Evolutionary conservation across 2,113 vertebrate species (phyloP).

Genomic region (Psilopogon haemacephalus): DNA sequence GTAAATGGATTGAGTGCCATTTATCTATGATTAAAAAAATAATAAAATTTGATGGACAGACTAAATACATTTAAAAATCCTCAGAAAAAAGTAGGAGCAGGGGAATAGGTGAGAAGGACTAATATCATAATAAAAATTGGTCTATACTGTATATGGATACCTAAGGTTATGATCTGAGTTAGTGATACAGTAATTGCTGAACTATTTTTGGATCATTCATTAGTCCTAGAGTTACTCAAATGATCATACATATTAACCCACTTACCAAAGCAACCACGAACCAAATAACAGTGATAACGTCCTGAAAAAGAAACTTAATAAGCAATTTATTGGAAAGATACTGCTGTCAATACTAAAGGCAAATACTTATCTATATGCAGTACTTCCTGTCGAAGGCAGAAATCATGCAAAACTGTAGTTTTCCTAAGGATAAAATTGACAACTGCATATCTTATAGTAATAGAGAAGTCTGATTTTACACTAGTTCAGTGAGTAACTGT

Average conservation of each 20-base stretch:
- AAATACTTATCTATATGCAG: neutral
- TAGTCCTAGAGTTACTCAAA: neutral
- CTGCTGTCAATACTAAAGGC: neutral
- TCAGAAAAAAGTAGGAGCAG: neutral
- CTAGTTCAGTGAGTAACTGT: neutral
- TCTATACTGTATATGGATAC: neutral
- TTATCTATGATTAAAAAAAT: neutral
- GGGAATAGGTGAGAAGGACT: neutral
- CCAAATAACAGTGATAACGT: neutral
- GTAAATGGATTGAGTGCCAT: neutral
- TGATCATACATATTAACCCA: neutral
- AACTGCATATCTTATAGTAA: neutral
- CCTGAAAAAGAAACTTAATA: neutral
- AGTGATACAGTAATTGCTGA: neutral
- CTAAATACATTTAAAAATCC: neutral
- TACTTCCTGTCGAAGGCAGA: neutral
- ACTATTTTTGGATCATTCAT: neutral
- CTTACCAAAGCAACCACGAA: neutral
- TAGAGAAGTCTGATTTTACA: neutral
- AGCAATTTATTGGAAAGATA: neutral
- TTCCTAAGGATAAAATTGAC: neutral
- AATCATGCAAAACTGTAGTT: neutral
- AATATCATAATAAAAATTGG: neutral
- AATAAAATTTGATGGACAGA: neutral
- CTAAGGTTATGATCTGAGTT: neutral